Base-by-base conservation (phyloP, 1,140 invertebrate genomes). In the Varroa destructor region DNA sequence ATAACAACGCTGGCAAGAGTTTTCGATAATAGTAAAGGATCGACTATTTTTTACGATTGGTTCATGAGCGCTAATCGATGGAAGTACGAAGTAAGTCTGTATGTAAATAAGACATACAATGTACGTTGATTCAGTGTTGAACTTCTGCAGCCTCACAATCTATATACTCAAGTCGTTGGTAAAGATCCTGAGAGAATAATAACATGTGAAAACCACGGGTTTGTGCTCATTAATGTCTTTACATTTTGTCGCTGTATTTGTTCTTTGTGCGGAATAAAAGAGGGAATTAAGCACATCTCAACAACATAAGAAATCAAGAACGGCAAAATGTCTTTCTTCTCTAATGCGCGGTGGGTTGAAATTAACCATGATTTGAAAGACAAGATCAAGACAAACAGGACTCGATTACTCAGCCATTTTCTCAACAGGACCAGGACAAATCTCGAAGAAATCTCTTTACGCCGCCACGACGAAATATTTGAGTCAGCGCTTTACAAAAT, bases 301-400 rank as follows among this genome's bases (percentile, higher is more conserved):
- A n/a, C 55, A 56, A 56, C n/a, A 12, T 10, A 10, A n/a, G 55
- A 10, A 56, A 56, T 56, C 55, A n/a, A 12, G 10, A 10, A 56
- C 55, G n/a, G 55, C 55, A 56, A n/a, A 56, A 56, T 10, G n/a
- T n/a, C n/a, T 56, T n/a, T 56, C 55, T 56, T 10, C n/a, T 56
- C 55, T 56, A n/a, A n/a, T 56, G 10, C n/a, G 55, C 10, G 55
- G 10, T 56, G 10, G 55, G 10, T 56, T 56, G 10, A 10, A n/a
- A n/a, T 56, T 12, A 56, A 56, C n/a, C n/a, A 56, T 25, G 25
- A 25, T 25, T 25, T 25, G 25, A 25, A 25, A 25, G 25, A 25
- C 25, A 25, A 25, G 25, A 25, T 25, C 25, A 25, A 25, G 25
- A 25, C 25, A 25, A 25, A 25, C 0, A 25, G 25, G 25, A 25